phyloP scores from a whole-genome alignment of 1,140 invertebrate genomes.

The Brachionus sp. region DNA sequence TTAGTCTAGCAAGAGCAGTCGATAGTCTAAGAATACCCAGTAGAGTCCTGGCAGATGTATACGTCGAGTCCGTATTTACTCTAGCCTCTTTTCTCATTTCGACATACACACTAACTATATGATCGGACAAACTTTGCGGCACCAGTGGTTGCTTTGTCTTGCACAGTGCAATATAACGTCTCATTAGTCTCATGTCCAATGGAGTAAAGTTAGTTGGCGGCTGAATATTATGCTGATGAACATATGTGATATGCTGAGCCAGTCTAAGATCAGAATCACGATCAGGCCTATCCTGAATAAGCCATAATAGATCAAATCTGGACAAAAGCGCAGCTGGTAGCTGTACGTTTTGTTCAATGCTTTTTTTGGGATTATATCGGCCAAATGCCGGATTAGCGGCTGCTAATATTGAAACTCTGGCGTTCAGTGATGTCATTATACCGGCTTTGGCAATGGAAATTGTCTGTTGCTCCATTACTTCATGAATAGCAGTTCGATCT shows the following conservation, averaged over 20 bases:
- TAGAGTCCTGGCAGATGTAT: conserved; percentile 84
- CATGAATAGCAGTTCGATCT: conserved; percentile 94
- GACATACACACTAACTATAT: conserved; percentile 87
- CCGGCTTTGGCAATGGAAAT: conserved; percentile 99
- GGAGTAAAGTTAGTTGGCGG: conserved; percentile 69
- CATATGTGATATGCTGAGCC: conserved; percentile 94
- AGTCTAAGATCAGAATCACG: conserved; percentile 81
- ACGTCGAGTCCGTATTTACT: neutral
- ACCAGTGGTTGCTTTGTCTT: conserved; percentile 73
- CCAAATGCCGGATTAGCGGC: conserved; percentile 98
- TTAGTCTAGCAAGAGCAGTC: conserved; percentile 83
- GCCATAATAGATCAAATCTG: conserved; percentile 93
- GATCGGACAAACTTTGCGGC: conserved; percentile 79
- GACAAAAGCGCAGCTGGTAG: conserved; percentile 92
- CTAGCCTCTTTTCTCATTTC: conserved; percentile 85
- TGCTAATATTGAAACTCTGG: conserved; percentile 90
- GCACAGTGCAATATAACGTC: conserved; percentile 82
- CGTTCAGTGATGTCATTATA: conserved; percentile 95
- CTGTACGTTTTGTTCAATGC: conserved; percentile 95
- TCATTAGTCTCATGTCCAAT: conserved; percentile 48
- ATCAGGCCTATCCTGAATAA: conserved; percentile 90
- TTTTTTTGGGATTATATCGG: conserved; percentile 88
- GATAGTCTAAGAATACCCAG: conserved; percentile 86
- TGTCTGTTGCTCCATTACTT: conserved; percentile 98
- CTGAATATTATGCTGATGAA: conserved; percentile 85